These are phyloP conservation scores for Athripsodes cinereus DNA, from an alignment of 2,888 invertebrate genomes.

Conservation along the genomic window DNA sequence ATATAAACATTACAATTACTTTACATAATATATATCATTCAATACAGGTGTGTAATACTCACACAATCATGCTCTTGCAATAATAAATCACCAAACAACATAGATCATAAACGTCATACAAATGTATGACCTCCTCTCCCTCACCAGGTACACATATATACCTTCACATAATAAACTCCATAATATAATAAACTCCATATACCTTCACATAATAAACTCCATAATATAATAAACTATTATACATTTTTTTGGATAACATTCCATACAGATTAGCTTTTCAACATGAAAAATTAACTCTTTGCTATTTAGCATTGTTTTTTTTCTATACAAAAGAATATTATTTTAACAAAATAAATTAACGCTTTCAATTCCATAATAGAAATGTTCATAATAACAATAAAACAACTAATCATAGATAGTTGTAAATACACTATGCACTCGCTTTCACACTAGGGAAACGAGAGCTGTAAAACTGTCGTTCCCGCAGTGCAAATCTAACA, in stretches of 20 bases:
- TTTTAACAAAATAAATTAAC: constrained; percentile 1
- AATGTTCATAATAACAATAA: not conserved
- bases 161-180: not conserved
- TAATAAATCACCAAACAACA: too few species aligned
- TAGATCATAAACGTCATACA: too few species aligned
- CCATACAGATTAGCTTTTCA: constrained; percentile 1
- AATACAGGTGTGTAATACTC: too few species aligned
- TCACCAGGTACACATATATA: too few species aligned
- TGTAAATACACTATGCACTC: not conserved
- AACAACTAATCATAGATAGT: not conserved
- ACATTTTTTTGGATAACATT: not conserved
- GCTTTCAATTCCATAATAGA: not conserved
- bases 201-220: not conserved
- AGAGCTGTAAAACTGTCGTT: not conserved
- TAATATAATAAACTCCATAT: not conserved
- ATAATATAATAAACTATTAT: not conserved
- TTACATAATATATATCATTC: too few species aligned
- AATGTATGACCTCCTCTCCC: too few species aligned
- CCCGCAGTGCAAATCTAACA: not conserved
- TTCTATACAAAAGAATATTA: not conserved
- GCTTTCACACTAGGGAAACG: not conserved
- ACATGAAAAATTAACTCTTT: constrained; percentile 1
- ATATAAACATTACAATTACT: too few species aligned
- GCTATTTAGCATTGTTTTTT: not conserved
- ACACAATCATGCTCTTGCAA: too few species aligned